phyloP scores from a whole-genome alignment of 2,888 invertebrate species.

The Drosophila yooni region DNA sequence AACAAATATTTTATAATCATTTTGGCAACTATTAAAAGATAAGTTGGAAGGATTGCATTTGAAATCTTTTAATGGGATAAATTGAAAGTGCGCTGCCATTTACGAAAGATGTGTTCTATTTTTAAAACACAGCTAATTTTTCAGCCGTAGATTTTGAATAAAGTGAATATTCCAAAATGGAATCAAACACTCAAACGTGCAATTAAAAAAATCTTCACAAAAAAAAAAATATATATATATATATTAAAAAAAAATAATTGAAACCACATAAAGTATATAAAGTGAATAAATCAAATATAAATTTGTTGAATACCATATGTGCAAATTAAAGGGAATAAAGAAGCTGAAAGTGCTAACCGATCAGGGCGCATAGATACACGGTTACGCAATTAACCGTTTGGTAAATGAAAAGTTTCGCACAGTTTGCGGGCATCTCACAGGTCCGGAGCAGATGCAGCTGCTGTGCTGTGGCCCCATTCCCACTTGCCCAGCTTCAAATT shows the following conservation, averaged over 20 bases:
- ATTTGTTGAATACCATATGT: conserved; percentile 5
- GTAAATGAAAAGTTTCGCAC: conserved; percentile 63
- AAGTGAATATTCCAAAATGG: conserved; percentile 72
- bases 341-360: conserved; percentile 13
- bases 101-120: conserved; percentile 80
- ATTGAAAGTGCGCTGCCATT: conserved; percentile 73
- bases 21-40: conserved; percentile 22
- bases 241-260: not conserved
- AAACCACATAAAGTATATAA: not conserved
- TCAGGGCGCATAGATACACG: conserved; percentile 21
- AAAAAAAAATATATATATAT: not conserved
- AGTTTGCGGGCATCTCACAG: conserved; percentile 32
- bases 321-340: conserved; percentile 25
- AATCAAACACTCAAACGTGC: conserved; percentile 26
- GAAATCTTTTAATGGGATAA: conserved; percentile 41
- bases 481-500: conserved; percentile 71
- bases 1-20: conserved; percentile 57
- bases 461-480: conserved; percentile 63
- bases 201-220: conserved; percentile 1
- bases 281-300: conserved; percentile 5
- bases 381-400: conserved; percentile 70
- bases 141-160: conserved; percentile 61
- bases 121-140: conserved; percentile 83
- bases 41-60: conserved; percentile 59
- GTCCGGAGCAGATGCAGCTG: conserved; percentile 57